Percentiles rank a stretch among this genome's conserved stretches.
Evolutionary conservation across 2,888 invertebrate genomes (phyloP).

Genomic region (Plutella xylostella): DNA sequence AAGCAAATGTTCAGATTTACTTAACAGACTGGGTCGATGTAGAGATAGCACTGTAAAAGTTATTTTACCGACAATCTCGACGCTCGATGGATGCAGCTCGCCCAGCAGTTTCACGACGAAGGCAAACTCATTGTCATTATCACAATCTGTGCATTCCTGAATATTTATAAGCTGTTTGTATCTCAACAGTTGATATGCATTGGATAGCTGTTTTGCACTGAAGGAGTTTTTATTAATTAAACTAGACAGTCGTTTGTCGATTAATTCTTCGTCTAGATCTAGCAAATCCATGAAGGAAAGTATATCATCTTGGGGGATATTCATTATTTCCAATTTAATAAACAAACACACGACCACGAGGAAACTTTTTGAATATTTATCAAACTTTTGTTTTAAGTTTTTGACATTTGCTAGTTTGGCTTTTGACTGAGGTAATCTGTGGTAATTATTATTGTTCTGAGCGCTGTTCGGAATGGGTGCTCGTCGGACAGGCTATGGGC

Average conservation of each 20-base stretch:
- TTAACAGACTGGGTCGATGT: conserved; percentile 31
- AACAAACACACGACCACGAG: no score
- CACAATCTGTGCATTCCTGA: conserved; percentile 47
- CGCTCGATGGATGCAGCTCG: conserved; percentile 28
- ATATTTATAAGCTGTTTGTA: conserved; percentile 52
- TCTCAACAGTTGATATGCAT: conserved; percentile 38
- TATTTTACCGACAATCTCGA: conserved; percentile 40
- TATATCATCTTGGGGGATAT: conserved; percentile 20
- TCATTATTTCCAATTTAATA: no score
- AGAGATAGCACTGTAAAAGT: conserved; percentile 35
- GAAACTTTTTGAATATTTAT: no score
- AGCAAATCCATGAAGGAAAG: conserved; percentile 47
- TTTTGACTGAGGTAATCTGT: no score
- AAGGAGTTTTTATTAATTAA: conserved; percentile 35
- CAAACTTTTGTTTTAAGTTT: no score
- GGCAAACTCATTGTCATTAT: conserved; percentile 40
- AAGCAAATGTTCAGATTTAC: conserved; percentile 53
- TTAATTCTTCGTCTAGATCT: conserved; percentile 51
- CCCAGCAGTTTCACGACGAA: conserved; percentile 40
- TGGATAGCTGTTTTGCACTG: conserved; percentile 36
- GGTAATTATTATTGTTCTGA: no score
- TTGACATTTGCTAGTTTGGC: no score
- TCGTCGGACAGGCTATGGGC: no score
- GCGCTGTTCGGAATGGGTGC: no score
- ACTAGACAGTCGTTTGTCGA: conserved; percentile 40